Conservation (phyloP, 1,140 invertebrate species). For the Drosophila sucinea region DNA sequence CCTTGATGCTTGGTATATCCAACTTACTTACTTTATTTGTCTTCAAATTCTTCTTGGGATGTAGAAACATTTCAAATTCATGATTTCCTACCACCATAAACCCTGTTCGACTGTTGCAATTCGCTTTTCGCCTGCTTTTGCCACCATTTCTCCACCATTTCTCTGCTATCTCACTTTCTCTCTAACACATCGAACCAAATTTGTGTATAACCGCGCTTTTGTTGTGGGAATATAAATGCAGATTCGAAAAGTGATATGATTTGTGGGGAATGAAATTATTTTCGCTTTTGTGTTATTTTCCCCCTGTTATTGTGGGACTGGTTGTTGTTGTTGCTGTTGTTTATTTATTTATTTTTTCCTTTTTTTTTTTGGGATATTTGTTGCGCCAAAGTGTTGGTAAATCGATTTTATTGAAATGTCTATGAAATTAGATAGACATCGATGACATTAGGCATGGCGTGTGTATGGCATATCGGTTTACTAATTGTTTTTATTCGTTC, state of each 20-base stretch:
- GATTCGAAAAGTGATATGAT: constrained; percentile 54
- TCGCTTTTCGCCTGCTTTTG: not conserved
- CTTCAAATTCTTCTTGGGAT: too few species aligned
- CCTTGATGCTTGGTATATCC: too few species aligned
- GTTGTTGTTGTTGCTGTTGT: constrained; percentile 28
- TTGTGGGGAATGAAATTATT: constrained; percentile 54
- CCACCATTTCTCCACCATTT: not conserved
- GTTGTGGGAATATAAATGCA: constrained; percentile 43
- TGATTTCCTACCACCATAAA: constrained; percentile 5
- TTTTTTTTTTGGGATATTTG: constrained; percentile 19
- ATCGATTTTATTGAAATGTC: constrained; percentile 62
- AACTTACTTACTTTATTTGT: too few species aligned
- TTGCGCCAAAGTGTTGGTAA: constrained; percentile 41
- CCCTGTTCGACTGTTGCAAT: not conserved
- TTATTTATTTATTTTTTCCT: constrained; percentile 18
- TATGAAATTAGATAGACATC: constrained; percentile 46
- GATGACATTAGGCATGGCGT: constrained; percentile 31
- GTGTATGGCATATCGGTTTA: constrained; percentile 63
- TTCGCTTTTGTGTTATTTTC: constrained; percentile 34
- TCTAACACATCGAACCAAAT: constrained; percentile 22
- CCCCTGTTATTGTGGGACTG: not conserved
- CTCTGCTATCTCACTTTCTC: constrained; percentile 7
- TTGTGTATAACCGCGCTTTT: constrained; percentile 36
- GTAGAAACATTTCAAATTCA: not conserved
- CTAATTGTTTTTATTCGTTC: constrained; percentile 56